Conservation (phyloP, 2,113 vertebrate genomes). For the Callipepla californica region DNA sequence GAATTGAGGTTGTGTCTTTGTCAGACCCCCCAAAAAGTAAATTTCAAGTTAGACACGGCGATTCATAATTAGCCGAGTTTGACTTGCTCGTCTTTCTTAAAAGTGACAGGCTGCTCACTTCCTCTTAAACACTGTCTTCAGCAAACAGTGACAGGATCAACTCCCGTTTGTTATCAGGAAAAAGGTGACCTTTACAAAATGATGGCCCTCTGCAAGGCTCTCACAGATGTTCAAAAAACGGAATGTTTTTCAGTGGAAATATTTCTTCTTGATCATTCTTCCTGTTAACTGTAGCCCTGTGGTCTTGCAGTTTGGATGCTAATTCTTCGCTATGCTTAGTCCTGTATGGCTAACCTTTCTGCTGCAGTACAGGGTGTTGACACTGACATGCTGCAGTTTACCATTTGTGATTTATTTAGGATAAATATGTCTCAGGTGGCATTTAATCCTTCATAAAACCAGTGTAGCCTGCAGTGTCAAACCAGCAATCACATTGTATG, state of each 20-base stretch:
- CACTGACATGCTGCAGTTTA: constrained; percentile 83
- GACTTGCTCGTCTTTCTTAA: constrained; percentile 75
- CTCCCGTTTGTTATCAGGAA: constrained; percentile 75
- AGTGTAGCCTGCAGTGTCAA: constrained; percentile 85
- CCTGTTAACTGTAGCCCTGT: constrained; percentile 65
- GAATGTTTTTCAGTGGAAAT: constrained; percentile 74
- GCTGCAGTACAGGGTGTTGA: constrained; percentile 77
- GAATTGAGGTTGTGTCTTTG: constrained; percentile 36
- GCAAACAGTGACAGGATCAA: constrained; percentile 79
- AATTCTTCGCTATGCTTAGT: constrained; percentile 69
- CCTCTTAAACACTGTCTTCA: constrained; percentile 69
- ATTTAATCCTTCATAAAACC: constrained; percentile 86
- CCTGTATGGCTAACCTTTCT: constrained; percentile 82
- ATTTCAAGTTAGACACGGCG: constrained; percentile 63
- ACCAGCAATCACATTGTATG: constrained; percentile 81
- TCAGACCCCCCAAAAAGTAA: constrained; percentile 50
- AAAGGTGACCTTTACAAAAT: constrained; percentile 83
- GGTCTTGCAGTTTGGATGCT: constrained; percentile 74
- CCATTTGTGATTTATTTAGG: constrained; percentile 84
- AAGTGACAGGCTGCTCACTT: constrained; percentile 69
- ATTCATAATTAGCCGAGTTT: constrained; percentile 73
- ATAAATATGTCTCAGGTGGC: constrained; percentile 85
- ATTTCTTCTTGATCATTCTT: constrained; percentile 75
- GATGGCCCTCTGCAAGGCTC: constrained; percentile 78
- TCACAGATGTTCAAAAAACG: constrained; percentile 71